Evolutionary conservation across 2,888 invertebrate genomes (phyloP).

Genomic region (Agriopis aurantiaria): DNA sequence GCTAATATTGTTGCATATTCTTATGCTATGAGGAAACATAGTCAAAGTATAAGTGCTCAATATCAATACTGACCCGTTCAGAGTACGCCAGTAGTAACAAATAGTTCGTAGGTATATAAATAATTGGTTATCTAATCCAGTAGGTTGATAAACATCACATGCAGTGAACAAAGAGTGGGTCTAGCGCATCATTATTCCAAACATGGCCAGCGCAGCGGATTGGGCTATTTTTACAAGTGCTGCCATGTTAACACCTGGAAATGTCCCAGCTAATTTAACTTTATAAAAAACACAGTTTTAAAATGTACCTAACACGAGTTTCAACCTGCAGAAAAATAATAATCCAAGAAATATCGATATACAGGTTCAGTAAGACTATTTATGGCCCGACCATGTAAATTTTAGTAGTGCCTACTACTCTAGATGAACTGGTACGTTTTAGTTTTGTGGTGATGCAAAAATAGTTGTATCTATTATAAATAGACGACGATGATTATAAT

Average conservation of each 20-base stretch:
- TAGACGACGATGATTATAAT: neutral
- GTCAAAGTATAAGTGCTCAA: neutral
- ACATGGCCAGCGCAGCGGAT: slow-evolving; percentile 50
- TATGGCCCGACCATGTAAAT: neutral
- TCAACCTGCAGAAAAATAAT: too few relatives aligned
- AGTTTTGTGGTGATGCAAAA: neutral
- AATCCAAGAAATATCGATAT: too few relatives aligned
- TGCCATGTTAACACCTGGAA: neutral
- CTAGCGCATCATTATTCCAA: slow-evolving; percentile 57
- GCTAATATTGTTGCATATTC: too few relatives aligned
- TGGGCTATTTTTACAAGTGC: slow-evolving; percentile 52
- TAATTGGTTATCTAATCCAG: slow-evolving; percentile 17
- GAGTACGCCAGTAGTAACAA: slow-evolving; percentile 6
- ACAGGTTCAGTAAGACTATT: too few relatives aligned
- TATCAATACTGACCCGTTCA: neutral
- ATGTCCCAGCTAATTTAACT: neutral
- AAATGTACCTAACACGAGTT: too few relatives aligned
- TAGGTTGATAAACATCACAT: slow-evolving; percentile 19
- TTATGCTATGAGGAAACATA: too few relatives aligned
- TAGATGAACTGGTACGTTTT: neutral
- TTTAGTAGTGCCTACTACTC: neutral
- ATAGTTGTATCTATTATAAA: neutral
- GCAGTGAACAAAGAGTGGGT: slow-evolving; percentile 33
- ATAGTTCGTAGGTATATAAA: slow-evolving; percentile 9
- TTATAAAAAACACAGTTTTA: neutral